These are phyloP conservation scores for Trichonephila clavipes DNA, from an alignment of 1,140 invertebrate species.

Conservation along the genomic window DNA sequence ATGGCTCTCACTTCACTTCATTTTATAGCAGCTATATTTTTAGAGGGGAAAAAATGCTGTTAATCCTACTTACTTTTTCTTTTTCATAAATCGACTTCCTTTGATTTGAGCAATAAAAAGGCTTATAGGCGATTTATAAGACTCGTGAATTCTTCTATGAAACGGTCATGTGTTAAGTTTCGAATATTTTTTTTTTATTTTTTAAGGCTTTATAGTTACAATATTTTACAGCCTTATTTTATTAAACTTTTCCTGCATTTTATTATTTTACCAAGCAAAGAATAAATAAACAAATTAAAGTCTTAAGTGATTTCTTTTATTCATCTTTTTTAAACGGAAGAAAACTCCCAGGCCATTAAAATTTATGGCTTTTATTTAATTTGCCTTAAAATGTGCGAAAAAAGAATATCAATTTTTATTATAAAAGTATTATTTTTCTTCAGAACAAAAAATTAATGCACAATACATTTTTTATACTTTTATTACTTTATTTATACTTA, in stretches of 20 bases:
- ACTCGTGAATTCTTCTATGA: background rate
- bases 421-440: no score
- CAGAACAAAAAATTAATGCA: no score
- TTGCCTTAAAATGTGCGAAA: no score
- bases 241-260: background rate
- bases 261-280: background rate
- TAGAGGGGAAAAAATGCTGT: background rate
- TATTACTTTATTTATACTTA: no score
- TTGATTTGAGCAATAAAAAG: constrained; percentile 41
- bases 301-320: background rate
- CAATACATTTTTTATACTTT: no score
- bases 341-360: no score
- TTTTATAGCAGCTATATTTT: constrained; percentile 32
- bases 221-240: background rate
- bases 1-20: constrained; percentile 40
- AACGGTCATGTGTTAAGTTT: constrained; percentile 7
- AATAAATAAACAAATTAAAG: background rate
- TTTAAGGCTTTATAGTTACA: background rate
- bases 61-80: constrained; percentile 15
- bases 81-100: constrained; percentile 21
- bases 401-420: no score
- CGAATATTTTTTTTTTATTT: background rate
- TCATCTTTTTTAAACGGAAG: background rate
- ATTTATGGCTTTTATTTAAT: no score
- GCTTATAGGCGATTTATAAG: constrained; percentile 26